Percentiles rank a stretch among this genome's conserved stretches.
These are phyloP conservation scores for Heteronetta atricapilla DNA, from an alignment of 2,113 vertebrate species.

Conservation along the genomic window DNA sequence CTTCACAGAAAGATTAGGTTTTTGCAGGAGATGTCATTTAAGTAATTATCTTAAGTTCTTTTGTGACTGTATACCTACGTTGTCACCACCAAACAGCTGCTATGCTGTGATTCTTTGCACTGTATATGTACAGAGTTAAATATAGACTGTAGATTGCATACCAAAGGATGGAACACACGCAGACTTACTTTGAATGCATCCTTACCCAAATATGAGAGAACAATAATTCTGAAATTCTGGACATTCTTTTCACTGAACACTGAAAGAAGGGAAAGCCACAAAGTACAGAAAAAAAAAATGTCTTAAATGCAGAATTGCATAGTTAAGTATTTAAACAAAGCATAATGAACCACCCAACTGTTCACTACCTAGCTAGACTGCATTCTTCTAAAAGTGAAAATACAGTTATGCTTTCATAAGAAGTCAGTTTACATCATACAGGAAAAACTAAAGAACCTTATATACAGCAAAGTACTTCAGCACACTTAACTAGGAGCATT, in stretches of 20 bases:
- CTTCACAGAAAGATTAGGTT: neutral
- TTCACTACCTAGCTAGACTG: neutral
- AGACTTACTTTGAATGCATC: neutral
- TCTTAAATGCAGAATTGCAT: neutral
- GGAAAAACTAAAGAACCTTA: constrained; percentile 4
- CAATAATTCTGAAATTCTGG: neutral
- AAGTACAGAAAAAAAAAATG: neutral
- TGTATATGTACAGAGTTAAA: constrained; percentile 46
- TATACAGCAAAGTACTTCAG: neutral
- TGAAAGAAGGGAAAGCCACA: neutral
- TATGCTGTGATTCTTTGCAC: constrained; percentile 23
- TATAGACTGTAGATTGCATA: constrained; percentile 43
- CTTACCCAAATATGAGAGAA: neutral
- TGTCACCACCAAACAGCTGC: constrained; percentile 23
- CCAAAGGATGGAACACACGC: neutral
- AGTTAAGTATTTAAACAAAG: neutral
- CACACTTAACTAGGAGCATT: neutral
- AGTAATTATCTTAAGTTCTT: constrained; percentile 35
- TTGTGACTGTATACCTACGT: neutral
- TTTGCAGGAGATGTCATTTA: constrained; percentile 38
- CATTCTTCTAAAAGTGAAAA: neutral
- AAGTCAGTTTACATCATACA: neutral
- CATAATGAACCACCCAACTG: neutral
- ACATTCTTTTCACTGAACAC: neutral
- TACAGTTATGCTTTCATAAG: neutral